Conservation (phyloP, 2,888 invertebrate genomes). For the Phrixothrix hirtus region DNA sequence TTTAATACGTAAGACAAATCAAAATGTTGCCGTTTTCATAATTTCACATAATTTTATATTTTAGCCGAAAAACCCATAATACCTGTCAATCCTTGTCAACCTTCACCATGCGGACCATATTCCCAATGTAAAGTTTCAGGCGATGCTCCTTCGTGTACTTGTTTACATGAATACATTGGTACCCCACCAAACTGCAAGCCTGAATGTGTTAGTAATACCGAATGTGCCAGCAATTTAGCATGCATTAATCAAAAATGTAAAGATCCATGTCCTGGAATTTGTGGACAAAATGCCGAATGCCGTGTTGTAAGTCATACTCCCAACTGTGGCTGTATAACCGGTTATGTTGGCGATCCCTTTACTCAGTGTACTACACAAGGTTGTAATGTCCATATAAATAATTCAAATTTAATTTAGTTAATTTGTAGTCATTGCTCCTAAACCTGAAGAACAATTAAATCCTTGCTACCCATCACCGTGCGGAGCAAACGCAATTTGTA, state of each 20-base stretch:
- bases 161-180: constrained; percentile 71
- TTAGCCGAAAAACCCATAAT: constrained; percentile 53
- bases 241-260: constrained; percentile 77
- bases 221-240: constrained; percentile 75
- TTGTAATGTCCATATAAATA: constrained; percentile 5
- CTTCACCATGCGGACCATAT: constrained; percentile 77
- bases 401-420: background rate
- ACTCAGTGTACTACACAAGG: constrained; percentile 53
- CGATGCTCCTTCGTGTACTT: constrained; percentile 63
- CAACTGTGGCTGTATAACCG: constrained; percentile 73
- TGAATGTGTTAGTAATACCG: constrained; percentile 79
- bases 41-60: background rate
- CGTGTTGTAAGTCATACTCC: constrained; percentile 83
- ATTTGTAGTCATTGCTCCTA: constrained; percentile 56
- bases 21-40: background rate
- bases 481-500: constrained; percentile 71
- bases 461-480: constrained; percentile 71
- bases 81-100: constrained; percentile 66
- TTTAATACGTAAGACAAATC: constrained; percentile 42
- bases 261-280: constrained; percentile 78
- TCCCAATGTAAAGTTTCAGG: constrained; percentile 72
- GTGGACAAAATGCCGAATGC: constrained; percentile 78
- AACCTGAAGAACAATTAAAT: too few species aligned
- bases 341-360: constrained; percentile 78
- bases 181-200: constrained; percentile 78